Evolutionary conservation across 2,113 vertebrate species (phyloP).

Genomic region (Nestor notabilis): DNA sequence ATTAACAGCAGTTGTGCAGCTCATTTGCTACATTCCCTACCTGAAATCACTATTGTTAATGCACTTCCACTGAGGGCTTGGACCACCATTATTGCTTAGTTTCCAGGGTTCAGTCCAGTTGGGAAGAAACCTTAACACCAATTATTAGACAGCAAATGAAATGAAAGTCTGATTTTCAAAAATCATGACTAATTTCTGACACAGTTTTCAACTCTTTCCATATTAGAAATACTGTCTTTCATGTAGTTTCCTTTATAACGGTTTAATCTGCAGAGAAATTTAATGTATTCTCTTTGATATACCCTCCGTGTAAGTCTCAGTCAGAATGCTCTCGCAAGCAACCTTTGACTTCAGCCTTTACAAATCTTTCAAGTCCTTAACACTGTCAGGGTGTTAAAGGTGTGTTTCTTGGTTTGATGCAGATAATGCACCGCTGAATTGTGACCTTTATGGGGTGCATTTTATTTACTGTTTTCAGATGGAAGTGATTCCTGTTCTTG

Average conservation of each 20-base stretch:
- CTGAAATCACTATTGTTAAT: not conserved
- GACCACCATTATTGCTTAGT: not conserved
- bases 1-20: not conserved
- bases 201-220: slow-evolving; percentile 21
- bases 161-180: slow-evolving; percentile 37
- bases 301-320: not conserved
- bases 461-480: not conserved
- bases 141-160: slow-evolving; percentile 21
- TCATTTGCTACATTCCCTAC: not conserved
- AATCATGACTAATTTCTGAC: slow-evolving; percentile 28
- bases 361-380: slow-evolving; percentile 11
- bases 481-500: not conserved
- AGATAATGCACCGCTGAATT: not conserved
- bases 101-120: not conserved
- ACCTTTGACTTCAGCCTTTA: not conserved
- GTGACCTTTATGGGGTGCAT: not conserved
- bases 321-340: slow-evolving; percentile 16
- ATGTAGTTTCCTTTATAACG: slow-evolving; percentile 16
- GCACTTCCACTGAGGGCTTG: not conserved
- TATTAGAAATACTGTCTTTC: slow-evolving; percentile 44
- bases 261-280: slow-evolving; percentile 39
- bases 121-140: not conserved
- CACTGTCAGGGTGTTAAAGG: not conserved
- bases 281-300: slow-evolving; percentile 58
- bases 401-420: not conserved